These are phyloP conservation scores for Heliconius sara DNA, from an alignment of 2,888 invertebrate genomes.

Conservation along the genomic window DNA sequence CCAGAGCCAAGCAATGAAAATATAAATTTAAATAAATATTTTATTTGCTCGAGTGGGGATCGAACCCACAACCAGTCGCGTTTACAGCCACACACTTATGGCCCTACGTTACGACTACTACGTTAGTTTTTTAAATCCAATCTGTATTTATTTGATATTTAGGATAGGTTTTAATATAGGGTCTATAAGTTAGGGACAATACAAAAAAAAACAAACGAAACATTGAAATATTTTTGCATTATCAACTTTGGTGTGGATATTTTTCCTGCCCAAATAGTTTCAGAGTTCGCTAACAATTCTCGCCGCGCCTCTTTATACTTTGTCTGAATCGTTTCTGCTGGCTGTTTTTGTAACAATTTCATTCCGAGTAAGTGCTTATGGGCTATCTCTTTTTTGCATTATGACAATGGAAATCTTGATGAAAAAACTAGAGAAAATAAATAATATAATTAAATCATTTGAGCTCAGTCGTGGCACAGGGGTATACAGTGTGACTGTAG, in stretches of 20 bases:
- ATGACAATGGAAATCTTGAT: background rate
- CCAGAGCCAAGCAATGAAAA: too few species aligned
- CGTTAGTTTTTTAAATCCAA: background rate
- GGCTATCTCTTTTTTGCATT: background rate
- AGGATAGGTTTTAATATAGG: background rate
- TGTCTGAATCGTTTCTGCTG: slow-evolving; percentile 16
- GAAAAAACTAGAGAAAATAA: background rate
- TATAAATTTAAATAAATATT: too few species aligned
- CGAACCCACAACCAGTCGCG: too few species aligned
- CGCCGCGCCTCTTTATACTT: background rate
- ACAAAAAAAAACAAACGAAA: background rate
- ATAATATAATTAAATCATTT: too few species aligned
- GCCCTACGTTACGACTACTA: too few species aligned
- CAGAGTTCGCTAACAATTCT: slow-evolving; percentile 4
- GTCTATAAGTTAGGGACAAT: background rate
- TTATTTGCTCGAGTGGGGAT: too few species aligned
- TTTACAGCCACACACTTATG: too few species aligned
- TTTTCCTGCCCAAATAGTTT: background rate
- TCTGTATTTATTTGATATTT: background rate
- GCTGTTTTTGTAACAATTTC: slow-evolving; percentile 15
- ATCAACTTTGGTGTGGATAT: background rate
- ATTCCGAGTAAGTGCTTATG: background rate
- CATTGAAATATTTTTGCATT: background rate
- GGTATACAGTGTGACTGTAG: too few species aligned
- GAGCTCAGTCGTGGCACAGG: too few species aligned